phyloP scores from a whole-genome alignment of 2,888 invertebrate genomes.

The Furcula furcula region DNA sequence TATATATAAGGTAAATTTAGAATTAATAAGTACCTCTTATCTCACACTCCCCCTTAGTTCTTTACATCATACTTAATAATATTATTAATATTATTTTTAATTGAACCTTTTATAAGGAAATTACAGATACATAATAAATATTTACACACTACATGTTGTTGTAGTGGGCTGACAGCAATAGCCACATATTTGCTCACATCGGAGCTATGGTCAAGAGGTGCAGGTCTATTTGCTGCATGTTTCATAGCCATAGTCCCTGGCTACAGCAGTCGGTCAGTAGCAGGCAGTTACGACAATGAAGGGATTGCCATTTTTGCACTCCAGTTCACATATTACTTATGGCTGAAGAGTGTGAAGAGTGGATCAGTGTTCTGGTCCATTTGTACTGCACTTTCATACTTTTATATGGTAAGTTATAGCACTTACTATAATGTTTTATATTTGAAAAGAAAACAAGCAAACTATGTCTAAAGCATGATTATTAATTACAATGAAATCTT shows the following conservation, averaged over 20 bases:
- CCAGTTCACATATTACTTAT: conserved; percentile 98
- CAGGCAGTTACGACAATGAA: conserved; percentile 99
- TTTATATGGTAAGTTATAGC: conserved; percentile 97
- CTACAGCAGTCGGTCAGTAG: conserved; percentile 99
- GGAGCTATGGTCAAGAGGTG: conserved; percentile 98
- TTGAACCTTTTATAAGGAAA: too few species aligned
- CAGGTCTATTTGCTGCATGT: conserved; percentile 98
- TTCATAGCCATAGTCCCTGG: conserved; percentile 99
- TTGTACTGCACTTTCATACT: conserved; percentile 97
- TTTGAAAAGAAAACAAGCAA: too few species aligned
- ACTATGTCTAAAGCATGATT: too few species aligned
- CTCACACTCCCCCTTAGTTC: too few species aligned
- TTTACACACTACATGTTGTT: too few species aligned
- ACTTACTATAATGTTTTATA: too few species aligned
- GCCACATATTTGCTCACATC: conserved; percentile 98
- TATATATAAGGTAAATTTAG: too few species aligned
- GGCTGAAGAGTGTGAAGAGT: conserved; percentile 99
- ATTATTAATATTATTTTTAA: too few species aligned
- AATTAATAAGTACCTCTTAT: too few species aligned
- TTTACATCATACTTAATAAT: too few species aligned
- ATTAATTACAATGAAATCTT: too few species aligned
- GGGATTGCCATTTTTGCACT: conserved; percentile 99
- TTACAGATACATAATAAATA: too few species aligned
- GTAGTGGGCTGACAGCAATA: conserved; percentile 97
- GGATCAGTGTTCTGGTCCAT: conserved; percentile 99